Evolutionary conservation across 2,888 invertebrate species (phyloP).

Genomic region (Rotaria sp.): DNA sequence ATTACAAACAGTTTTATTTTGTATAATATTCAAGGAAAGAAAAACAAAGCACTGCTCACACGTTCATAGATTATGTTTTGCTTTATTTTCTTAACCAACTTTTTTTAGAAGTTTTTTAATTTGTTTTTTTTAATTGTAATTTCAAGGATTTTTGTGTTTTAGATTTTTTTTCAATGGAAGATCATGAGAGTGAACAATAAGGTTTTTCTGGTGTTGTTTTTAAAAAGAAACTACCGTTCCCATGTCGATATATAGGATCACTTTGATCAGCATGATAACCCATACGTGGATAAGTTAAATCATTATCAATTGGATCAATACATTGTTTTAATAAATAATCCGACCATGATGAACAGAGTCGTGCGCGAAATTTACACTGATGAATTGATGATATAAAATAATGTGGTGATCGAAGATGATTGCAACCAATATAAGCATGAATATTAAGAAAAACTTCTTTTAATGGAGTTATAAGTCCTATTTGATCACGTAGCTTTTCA

Average conservation of each 20-base stretch:
- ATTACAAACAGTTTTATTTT: not conserved
- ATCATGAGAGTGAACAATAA: slow-evolving; percentile 26
- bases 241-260: not conserved
- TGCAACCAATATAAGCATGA: slow-evolving; percentile 38
- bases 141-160: not conserved
- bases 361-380: slow-evolving; percentile 30
- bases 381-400: slow-evolving; percentile 40
- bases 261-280: slow-evolving; percentile 35
- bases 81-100: not conserved
- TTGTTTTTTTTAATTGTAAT: not conserved
- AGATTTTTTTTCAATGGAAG: not conserved
- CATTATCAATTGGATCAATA: slow-evolving; percentile 19
- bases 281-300: slow-evolving; percentile 33
- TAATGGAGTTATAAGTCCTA: not conserved
- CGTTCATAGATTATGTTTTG: not conserved
- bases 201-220: slow-evolving; percentile 28
- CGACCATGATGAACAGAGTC: slow-evolving; percentile 7
- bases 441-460: slow-evolving; percentile 30
- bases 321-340: not conserved
- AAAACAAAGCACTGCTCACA: not conserved
- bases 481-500: slow-evolving; percentile 11
- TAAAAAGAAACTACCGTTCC: slow-evolving; percentile 26
- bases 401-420: slow-evolving; percentile 36
- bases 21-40: not conserved
- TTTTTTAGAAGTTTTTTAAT: not conserved